Conservation (phyloP, 1,140 invertebrate species). For the Bradysia coprophila region DNA sequence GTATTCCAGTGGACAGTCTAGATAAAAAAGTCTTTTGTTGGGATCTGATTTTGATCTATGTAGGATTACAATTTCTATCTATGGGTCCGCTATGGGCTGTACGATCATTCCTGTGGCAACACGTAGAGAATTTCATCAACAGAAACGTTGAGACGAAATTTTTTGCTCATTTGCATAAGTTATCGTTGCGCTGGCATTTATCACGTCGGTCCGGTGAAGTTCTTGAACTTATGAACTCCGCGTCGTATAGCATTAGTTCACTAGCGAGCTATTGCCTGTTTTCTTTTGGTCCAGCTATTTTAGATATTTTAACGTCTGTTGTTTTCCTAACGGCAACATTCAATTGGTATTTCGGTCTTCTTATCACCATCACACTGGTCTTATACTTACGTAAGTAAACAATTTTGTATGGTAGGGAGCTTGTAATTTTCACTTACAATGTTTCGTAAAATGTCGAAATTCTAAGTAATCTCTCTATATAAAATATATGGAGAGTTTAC, state of each 20-base stretch:
- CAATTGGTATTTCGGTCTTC: slow-evolving; percentile 84
- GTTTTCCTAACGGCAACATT: slow-evolving; percentile 74
- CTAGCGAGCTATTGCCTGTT: slow-evolving; percentile 76
- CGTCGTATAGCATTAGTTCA: slow-evolving; percentile 86
- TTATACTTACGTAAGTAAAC: slow-evolving; percentile 69
- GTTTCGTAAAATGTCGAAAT: no score
- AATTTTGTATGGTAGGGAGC: no score
- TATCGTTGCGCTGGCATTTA: slow-evolving; percentile 81
- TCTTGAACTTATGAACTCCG: slow-evolving; percentile 81
- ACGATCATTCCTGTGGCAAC: slow-evolving; percentile 82
- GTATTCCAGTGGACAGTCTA: slow-evolving; percentile 49
- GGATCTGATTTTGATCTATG: slow-evolving; percentile 77
- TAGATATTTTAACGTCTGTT: slow-evolving; percentile 82
- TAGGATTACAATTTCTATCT: slow-evolving; percentile 76
- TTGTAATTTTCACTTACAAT: no score
- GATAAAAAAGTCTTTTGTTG: slow-evolving; percentile 52
- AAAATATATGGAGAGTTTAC: no score
- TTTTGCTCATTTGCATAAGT: slow-evolving; percentile 71
- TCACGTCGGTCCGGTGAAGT: slow-evolving; percentile 92
- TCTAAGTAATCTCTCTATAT: no score
- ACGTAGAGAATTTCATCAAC: slow-evolving; percentile 88
- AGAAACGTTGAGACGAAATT: slow-evolving; percentile 72
- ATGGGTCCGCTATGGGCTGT: slow-evolving; percentile 87
- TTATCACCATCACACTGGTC: slow-evolving; percentile 82
- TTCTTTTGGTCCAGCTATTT: slow-evolving; percentile 75